Percentiles rank a stretch among this genome's conserved stretches.
Conservation (phyloP, 2,888 invertebrate species). For the Ophion obscuratus region DNA sequence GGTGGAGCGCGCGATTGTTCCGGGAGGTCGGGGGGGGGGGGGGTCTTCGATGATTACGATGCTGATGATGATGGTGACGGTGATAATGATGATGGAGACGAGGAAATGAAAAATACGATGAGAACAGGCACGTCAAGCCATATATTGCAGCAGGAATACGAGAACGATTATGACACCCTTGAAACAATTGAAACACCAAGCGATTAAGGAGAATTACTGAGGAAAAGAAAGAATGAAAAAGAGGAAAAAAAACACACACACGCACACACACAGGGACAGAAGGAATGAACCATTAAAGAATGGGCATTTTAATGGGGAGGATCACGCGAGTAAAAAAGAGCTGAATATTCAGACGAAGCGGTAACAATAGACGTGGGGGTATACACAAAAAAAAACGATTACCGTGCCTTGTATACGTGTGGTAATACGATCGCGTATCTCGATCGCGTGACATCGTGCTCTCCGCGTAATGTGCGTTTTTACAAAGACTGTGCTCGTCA, state of each 20-base stretch:
- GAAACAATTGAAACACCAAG: constrained; percentile 49
- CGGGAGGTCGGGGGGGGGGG: constrained; percentile 33
- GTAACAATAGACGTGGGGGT: background rate
- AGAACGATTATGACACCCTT: constrained; percentile 52
- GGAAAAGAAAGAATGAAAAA: constrained; percentile 2
- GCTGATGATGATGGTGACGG: constrained; percentile 39
- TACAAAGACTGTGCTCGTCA: background rate
- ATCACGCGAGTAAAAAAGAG: constrained; percentile 30
- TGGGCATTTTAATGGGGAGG: constrained; percentile 12
- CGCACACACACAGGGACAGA: too few species aligned
- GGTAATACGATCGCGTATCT: constrained; percentile 20
- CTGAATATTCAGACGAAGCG: background rate
- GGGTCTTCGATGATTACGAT: constrained; percentile 31
- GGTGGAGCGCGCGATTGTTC: constrained; percentile 50
- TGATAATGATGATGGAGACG: constrained; percentile 34
- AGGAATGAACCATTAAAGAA: background rate
- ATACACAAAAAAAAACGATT: background rate
- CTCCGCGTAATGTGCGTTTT: constrained; percentile 1
- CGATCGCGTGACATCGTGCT: constrained; percentile 41
- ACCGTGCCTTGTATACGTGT: constrained; percentile 10
- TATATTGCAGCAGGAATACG: constrained; percentile 5
- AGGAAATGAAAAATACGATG: constrained; percentile 37
- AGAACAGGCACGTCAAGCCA: constrained; percentile 20
- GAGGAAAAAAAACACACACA: background rate
- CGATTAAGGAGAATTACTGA: constrained; percentile 26